These are phyloP conservation scores for Macaria liturata DNA, from an alignment of 2,888 invertebrate species.

Conservation along the genomic window DNA sequence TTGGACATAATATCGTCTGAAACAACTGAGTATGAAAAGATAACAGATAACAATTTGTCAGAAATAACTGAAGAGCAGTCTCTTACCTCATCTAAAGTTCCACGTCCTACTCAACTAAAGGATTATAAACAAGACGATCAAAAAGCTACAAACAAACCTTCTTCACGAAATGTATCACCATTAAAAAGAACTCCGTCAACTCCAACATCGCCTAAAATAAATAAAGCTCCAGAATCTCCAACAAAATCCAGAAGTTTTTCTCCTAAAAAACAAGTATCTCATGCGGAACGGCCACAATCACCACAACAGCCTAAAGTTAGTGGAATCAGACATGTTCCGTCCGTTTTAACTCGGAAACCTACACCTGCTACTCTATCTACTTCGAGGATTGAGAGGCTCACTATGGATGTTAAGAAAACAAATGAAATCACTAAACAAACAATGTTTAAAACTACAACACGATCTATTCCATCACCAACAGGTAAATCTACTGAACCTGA, in stretches of 20 bases:
- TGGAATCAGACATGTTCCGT: constrained; percentile 53
- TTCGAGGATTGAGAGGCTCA: constrained; percentile 56
- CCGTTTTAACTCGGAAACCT: constrained; percentile 55
- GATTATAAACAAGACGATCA: constrained; percentile 47
- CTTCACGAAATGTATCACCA: constrained; percentile 64
- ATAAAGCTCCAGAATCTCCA: constrained; percentile 49
- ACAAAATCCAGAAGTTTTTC: constrained; percentile 65
- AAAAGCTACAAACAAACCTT: constrained; percentile 50
- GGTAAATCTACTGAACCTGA: constrained; percentile 56
- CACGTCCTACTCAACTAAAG: constrained; percentile 35
- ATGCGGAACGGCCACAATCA: constrained; percentile 62
- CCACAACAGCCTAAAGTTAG: constrained; percentile 62
- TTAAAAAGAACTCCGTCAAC: constrained; percentile 53
- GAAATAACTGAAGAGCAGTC: constrained; percentile 37
- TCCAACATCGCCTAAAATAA: constrained; percentile 41
- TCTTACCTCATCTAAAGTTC: constrained; percentile 33
- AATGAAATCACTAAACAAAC: constrained; percentile 56
- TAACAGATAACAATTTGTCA: constrained; percentile 29
- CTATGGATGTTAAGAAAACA: constrained; percentile 57
- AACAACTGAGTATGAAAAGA: constrained; percentile 29
- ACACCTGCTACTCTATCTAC: constrained; percentile 52
- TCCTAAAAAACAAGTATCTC: constrained; percentile 61
- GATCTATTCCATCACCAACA: constrained; percentile 41
- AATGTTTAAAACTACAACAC: constrained; percentile 50
- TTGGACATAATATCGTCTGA: constrained; percentile 47